Conservation (phyloP, 2,113 vertebrate genomes). For the Muscicapa adusta region DNA sequence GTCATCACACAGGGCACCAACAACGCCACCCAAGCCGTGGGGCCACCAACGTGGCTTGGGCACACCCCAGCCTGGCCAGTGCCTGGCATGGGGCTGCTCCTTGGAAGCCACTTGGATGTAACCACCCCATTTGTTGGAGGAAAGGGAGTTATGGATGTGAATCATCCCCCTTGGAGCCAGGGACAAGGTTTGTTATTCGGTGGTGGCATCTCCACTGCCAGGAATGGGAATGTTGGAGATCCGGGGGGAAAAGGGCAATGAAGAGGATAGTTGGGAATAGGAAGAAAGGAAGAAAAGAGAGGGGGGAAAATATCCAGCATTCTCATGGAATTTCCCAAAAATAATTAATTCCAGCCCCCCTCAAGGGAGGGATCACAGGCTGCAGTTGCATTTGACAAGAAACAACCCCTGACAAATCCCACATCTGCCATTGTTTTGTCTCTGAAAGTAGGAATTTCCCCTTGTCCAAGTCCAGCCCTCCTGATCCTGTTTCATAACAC, state of each 20-base stretch:
- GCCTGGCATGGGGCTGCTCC: background rate
- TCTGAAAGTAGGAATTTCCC: background rate
- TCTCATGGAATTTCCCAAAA: background rate
- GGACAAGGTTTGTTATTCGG: background rate
- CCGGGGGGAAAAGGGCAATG: background rate
- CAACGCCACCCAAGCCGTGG: background rate
- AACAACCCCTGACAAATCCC: background rate
- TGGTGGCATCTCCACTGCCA: background rate
- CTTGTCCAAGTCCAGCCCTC: background rate
- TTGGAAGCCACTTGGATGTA: background rate
- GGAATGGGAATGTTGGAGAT: background rate
- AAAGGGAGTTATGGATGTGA: background rate
- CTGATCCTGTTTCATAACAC: background rate
- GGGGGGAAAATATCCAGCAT: background rate
- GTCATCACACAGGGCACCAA: background rate
- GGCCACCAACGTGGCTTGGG: background rate
- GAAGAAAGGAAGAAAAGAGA: background rate
- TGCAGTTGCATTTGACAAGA: background rate
- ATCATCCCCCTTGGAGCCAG: background rate
- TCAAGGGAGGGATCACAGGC: background rate
- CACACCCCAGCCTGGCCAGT: background rate
- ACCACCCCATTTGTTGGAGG: background rate
- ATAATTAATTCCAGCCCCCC: background rate
- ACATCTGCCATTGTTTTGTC: background rate
- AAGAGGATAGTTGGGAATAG: background rate